A percentile compares a stretch with the other conserved stretches of the same genome.
These are phyloP conservation scores for Charaxes varanes DNA, from an alignment of 1,140 invertebrate genomes.

Conservation along the genomic window DNA sequence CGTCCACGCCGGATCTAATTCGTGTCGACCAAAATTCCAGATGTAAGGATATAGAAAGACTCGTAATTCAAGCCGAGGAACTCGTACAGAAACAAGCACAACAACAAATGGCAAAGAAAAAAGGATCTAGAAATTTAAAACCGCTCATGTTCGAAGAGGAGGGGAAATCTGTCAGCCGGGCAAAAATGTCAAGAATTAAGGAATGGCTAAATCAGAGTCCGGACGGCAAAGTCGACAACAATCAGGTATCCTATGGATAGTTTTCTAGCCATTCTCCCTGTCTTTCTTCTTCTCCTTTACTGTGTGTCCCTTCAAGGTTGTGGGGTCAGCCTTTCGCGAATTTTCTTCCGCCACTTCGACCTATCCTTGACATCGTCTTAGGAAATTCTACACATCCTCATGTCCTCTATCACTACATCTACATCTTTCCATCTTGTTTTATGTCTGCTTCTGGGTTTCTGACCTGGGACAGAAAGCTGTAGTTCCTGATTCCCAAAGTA, in stretches of 20 bases:
- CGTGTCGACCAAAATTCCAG: slow-evolving; percentile 46
- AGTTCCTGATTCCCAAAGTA: too few relatives aligned
- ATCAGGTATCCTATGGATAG: slow-evolving; percentile 44
- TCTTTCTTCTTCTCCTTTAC: too few relatives aligned
- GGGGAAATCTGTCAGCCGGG: slow-evolving; percentile 65
- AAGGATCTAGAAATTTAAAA: slow-evolving; percentile 69
- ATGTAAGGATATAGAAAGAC: slow-evolving; percentile 76
- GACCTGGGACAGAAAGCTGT: too few relatives aligned
- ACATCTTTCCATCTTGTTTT: too few relatives aligned
- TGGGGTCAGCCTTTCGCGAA: too few relatives aligned
- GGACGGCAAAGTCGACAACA: slow-evolving; percentile 55
- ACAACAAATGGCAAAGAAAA: slow-evolving; percentile 59
- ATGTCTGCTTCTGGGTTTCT: too few relatives aligned
- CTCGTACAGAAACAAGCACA: slow-evolving; percentile 76
- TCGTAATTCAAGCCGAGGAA: slow-evolving; percentile 83
- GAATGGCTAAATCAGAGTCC: slow-evolving; percentile 78
- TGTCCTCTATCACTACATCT: too few relatives aligned
- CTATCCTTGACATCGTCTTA: too few relatives aligned
- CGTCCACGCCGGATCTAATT: slow-evolving; percentile 47
- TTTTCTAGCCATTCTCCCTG: too few relatives aligned
- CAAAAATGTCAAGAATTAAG: slow-evolving; percentile 80
- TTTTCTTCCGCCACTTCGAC: too few relatives aligned
- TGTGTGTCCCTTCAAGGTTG: too few relatives aligned
- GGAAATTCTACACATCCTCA: too few relatives aligned
- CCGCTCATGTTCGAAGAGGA: slow-evolving; percentile 72